Percentiles rank a stretch among this genome's conserved stretches.
Evolutionary conservation across 1,140 invertebrate genomes (phyloP).

Genomic region (Drosophila eugracilis): DNA sequence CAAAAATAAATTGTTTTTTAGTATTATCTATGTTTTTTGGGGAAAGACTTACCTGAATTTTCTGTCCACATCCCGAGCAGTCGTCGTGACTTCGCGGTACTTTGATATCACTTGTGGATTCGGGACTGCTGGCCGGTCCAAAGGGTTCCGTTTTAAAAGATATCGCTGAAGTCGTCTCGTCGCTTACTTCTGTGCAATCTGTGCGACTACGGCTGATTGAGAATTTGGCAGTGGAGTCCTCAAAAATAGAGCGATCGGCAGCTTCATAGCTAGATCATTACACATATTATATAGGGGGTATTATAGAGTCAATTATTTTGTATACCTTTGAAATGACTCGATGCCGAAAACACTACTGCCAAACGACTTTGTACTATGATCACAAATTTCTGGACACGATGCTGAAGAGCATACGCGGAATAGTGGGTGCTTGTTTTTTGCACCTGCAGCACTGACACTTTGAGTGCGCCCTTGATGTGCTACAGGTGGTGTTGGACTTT

Average conservation of each 20-base stretch:
- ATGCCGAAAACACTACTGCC: slow-evolving; percentile 76
- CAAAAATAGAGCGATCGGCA: slow-evolving; percentile 77
- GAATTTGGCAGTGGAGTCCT: slow-evolving; percentile 78
- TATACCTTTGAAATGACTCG: slow-evolving; percentile 84
- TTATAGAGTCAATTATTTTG: neutral
- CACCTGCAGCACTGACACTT: slow-evolving; percentile 82
- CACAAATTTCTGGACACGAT: slow-evolving; percentile 83
- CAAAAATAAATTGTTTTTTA: too few relatives aligned
- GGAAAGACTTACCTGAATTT: slow-evolving; percentile 78
- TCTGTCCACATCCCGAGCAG: slow-evolving; percentile 84
- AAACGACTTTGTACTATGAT: slow-evolving; percentile 84
- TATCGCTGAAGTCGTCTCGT: slow-evolving; percentile 81
- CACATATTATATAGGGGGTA: neutral
- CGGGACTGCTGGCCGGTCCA: slow-evolving; percentile 83
- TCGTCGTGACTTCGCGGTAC: slow-evolving; percentile 73
- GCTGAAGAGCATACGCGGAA: slow-evolving; percentile 82
- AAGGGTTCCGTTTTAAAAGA: slow-evolving; percentile 84
- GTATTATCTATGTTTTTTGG: too few relatives aligned
- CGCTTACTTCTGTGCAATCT: slow-evolving; percentile 78
- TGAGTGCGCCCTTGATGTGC: slow-evolving; percentile 82
- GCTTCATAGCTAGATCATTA: slow-evolving; percentile 69
- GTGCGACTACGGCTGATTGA: slow-evolving; percentile 76
- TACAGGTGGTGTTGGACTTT: slow-evolving; percentile 84
- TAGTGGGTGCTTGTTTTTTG: slow-evolving; percentile 83
- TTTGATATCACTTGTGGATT: slow-evolving; percentile 80